Evolutionary conservation across 2,797 vertebrate species (phyloP).

Genomic region (Myotis planiceps): DNA sequence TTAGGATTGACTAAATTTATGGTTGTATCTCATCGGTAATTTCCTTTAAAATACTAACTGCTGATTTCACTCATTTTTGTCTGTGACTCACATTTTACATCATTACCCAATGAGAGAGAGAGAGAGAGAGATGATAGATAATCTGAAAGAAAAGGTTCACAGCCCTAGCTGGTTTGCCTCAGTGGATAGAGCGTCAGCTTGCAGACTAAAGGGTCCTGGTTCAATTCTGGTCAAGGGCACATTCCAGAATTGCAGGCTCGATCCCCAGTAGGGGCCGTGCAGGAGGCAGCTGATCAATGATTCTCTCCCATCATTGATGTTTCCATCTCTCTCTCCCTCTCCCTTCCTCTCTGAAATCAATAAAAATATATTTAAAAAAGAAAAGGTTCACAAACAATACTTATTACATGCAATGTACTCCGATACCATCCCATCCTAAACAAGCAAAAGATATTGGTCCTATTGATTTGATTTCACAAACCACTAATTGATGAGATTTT

Average conservation of each 20-base stretch:
- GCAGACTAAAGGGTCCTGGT: no score
- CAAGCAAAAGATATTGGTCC: not conserved
- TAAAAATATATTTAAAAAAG: not conserved
- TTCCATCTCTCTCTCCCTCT: no score
- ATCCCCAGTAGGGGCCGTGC: no score
- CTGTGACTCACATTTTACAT: not conserved
- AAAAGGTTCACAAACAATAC: not conserved
- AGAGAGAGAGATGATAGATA: no score
- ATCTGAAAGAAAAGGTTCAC: not conserved
- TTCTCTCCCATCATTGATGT: no score
- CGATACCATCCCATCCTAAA: not conserved
- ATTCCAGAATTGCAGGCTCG: no score
- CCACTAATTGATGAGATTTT: not conserved
- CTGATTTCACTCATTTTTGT: not conserved
- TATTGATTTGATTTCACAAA: not conserved
- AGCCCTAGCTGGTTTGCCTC: not conserved
- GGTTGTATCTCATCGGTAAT: not conserved
- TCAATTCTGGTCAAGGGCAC: no score
- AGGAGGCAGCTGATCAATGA: no score
- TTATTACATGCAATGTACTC: not conserved
- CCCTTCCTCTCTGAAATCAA: no score
- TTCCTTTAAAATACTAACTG: conserved; percentile 20
- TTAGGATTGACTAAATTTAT: not conserved
- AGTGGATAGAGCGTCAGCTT: no score
- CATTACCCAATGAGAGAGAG: not conserved